phyloP scores from a whole-genome alignment of 1,140 invertebrate species.

The Euwallacea similis region DNA sequence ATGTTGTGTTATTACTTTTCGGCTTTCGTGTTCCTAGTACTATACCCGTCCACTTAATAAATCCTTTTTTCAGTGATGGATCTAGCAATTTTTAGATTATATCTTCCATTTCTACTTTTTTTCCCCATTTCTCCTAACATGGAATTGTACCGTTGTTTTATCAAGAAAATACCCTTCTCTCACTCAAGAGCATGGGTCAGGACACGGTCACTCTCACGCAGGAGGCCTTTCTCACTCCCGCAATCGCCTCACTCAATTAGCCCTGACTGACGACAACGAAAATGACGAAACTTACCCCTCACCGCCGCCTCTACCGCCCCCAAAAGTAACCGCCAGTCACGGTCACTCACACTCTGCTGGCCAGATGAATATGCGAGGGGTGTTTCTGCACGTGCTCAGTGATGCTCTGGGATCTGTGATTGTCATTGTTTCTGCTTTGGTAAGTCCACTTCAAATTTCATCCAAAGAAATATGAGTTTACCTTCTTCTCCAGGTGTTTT shows the following conservation, averaged over 20 bases:
- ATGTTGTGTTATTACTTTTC: no score
- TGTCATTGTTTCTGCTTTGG: constrained; percentile 89
- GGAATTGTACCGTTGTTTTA: no score
- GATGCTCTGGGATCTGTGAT: constrained; percentile 96
- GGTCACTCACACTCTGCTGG: constrained; percentile 64
- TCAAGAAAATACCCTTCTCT: constrained; percentile 19
- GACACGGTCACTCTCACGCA: constrained; percentile 69
- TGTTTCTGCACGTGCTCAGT: constrained; percentile 95
- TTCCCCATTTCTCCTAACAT: background rate
- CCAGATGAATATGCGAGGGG: constrained; percentile 97
- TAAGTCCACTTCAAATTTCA: constrained; percentile 42
- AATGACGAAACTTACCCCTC: constrained; percentile 73
- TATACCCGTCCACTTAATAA: no score
- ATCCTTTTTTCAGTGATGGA: background rate
- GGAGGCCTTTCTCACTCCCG: constrained; percentile 65
- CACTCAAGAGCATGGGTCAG: constrained; percentile 71
- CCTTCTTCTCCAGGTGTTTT: constrained; percentile 64
- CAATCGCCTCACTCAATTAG: constrained; percentile 64
- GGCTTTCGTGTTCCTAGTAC: no score
- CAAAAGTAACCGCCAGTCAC: constrained; percentile 49
- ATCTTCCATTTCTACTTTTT: background rate
- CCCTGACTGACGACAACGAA: constrained; percentile 76
- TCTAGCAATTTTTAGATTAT: background rate
- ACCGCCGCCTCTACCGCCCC: constrained; percentile 53
- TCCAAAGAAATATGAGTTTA: background rate